These are phyloP conservation scores for Drosophila algonquin DNA, from an alignment of 2,888 invertebrate species.

Conservation along the genomic window DNA sequence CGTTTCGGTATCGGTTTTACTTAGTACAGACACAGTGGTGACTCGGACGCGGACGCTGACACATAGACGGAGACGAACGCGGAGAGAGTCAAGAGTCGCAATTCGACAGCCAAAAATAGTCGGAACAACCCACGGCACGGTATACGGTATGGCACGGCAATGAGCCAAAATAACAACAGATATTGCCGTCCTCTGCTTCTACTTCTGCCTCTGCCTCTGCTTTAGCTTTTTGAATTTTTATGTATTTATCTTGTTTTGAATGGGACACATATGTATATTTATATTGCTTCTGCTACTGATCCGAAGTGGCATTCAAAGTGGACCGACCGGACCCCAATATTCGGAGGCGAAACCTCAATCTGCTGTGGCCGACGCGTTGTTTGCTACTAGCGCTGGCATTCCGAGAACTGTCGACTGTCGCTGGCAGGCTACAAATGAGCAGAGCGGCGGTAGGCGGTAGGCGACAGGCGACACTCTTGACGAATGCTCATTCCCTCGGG, in stretches of 20 bases:
- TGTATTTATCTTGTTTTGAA: constrained; percentile 48
- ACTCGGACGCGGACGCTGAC: constrained; percentile 17
- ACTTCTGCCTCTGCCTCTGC: constrained; percentile 22
- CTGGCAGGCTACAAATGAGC: constrained; percentile 43
- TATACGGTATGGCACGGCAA: constrained; percentile 48
- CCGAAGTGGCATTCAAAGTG: constrained; percentile 7
- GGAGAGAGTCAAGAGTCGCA: constrained; percentile 17
- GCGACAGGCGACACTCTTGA: constrained; percentile 39
- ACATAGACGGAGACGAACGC: constrained; percentile 7
- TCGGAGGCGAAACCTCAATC: constrained; percentile 31
- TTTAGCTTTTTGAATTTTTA: constrained; percentile 32
- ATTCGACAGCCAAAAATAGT: constrained; percentile 71
- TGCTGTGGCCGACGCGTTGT: constrained; percentile 62
- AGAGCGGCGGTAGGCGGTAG: constrained; percentile 44
- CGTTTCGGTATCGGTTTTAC: constrained; percentile 52
- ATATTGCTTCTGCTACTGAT: constrained; percentile 32
- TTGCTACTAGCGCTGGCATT: constrained; percentile 60
- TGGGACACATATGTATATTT: constrained; percentile 21
- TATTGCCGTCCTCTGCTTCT: constrained; percentile 20
- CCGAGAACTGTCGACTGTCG: constrained; percentile 46
- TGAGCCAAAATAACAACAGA: constrained; percentile 63
- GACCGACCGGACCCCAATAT: no score
- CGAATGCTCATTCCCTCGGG: constrained; percentile 22
- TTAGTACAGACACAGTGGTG: constrained; percentile 36
- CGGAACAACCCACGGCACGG: constrained; percentile 37